Percentiles rank a stretch among this genome's conserved stretches.
Evolutionary conservation across 2,888 invertebrate genomes (phyloP).

Genomic region (Idaea dimidiata): DNA sequence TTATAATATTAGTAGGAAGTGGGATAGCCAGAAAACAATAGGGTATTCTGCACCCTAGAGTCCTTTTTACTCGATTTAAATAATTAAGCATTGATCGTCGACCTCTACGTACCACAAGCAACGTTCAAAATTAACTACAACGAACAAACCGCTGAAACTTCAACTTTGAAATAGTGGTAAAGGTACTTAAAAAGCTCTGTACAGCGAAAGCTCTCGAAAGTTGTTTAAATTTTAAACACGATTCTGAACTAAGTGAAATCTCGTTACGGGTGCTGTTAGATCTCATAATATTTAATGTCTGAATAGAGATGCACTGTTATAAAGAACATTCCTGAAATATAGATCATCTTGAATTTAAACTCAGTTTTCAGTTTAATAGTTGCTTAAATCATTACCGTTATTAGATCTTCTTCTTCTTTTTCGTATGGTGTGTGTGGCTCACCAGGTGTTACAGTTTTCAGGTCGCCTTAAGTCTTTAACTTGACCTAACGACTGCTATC

Average conservation of each 20-base stretch:
- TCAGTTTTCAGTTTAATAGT: too few species aligned
- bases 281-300: neutral
- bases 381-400: too few species aligned
- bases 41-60: too few species aligned
- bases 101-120: neutral
- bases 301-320: neutral
- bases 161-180: neutral
- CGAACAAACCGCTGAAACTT: neutral
- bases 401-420: too few species aligned
- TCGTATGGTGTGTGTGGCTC: too few species aligned
- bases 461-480: too few species aligned
- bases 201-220: neutral
- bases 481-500: too few species aligned
- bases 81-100: neutral
- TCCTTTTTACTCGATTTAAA: neutral
- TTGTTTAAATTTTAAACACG: neutral
- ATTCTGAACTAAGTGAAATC: neutral
- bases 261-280: neutral
- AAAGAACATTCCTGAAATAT: too few species aligned
- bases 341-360: too few species aligned
- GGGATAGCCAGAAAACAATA: too few species aligned
- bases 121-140: neutral
- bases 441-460: too few species aligned
- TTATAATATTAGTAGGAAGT: too few species aligned
- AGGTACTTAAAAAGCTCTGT: constrained; percentile 1